Conservation (phyloP, 2,113 vertebrate genomes). For the Leuciscus idus region DNA sequence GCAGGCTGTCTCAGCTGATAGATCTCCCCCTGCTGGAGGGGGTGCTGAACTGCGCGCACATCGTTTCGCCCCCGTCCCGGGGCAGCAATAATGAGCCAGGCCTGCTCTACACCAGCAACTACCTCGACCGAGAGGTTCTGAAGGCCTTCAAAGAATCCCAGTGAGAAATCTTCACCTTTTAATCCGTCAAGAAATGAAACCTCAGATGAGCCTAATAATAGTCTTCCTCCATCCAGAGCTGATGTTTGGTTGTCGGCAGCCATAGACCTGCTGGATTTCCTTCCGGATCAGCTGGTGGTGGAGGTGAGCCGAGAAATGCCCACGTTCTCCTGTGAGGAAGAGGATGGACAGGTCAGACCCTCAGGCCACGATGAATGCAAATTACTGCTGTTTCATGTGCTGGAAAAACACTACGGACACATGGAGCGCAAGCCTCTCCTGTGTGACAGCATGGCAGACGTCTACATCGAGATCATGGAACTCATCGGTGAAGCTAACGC, state of each 20-base stretch:
- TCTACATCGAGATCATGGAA: constrained; percentile 86
- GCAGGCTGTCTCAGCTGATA: constrained; percentile 87
- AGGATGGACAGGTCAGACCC: constrained; percentile 40
- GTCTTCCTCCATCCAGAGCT: constrained; percentile 68
- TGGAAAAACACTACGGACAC: constrained; percentile 86
- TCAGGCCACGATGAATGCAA: constrained; percentile 74
- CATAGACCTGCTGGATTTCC: constrained; percentile 88
- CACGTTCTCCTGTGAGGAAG: constrained; percentile 72
- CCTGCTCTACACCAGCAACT: constrained; percentile 81
- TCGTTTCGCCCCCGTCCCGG: constrained; percentile 52
- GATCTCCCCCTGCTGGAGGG: constrained; percentile 91
- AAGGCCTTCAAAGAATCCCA: constrained; percentile 89
- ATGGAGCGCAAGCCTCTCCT: constrained; percentile 80
- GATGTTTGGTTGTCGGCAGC: constrained; percentile 90
- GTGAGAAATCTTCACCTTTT: constrained; percentile 72
- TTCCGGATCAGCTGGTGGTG: constrained; percentile 88
- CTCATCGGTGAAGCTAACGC: constrained; percentile 80
- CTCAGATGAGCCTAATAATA: neutral
- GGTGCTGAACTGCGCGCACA: constrained; percentile 78
- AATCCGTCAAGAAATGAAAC: neutral
- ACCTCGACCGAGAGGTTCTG: constrained; percentile 89
- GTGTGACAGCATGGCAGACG: constrained; percentile 77
- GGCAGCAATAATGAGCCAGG: constrained; percentile 68
- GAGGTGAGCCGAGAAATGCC: constrained; percentile 89
- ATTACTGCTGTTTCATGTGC: constrained; percentile 81